Base-by-base conservation (phyloP, 2,113 vertebrate genomes). In the Hippocampus comes region DNA sequence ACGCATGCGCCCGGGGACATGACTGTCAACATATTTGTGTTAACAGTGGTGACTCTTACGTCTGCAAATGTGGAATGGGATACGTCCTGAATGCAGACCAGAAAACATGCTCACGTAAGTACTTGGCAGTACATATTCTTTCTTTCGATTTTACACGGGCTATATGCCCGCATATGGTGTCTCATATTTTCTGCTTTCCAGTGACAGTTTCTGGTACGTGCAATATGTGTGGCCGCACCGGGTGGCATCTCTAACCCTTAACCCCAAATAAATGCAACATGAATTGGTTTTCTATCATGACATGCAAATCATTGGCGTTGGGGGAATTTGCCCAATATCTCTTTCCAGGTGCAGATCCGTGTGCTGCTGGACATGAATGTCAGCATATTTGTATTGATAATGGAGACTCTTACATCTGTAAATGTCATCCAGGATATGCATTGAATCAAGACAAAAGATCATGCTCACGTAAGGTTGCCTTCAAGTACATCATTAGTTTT, bases 21-120 rank as follows among this genome's bases (percentile, higher is more conserved):
- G 84, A 86, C 5, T 94, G 94, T 70, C 87, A 93, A 68, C 93
- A 94, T 9, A 75, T 92, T 63, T 94, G 91, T 72, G 87, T 91
- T 63, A 89, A 73, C 8, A 87, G 66, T 63, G 82, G 79, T 0
- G 82, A 82, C 2, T 92, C 78, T 0, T 84, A 89, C 9, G 63
- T 83, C 48, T 94, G 93, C 68, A 83, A 86, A 72, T 94, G 92
- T 87, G 82, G 30, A 0, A 78, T 82, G 69, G 91, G 91, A 38
- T 94, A 92, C 56, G 67, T 76, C 8, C 73, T 94, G 82, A 94
- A 92, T 56, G 67, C 84, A 74, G 92, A 94, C 65, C 34, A 72
- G 68, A 93, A 91, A 80, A 93, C 90, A 0, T 94, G 92, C 71
- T 90, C 89, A 77, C 81, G 76, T 80, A 71, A 81, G 80, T 71